Evolutionary conservation across 2,797 vertebrate species (phyloP).

Genomic region (Micromesistius poutassou): DNA sequence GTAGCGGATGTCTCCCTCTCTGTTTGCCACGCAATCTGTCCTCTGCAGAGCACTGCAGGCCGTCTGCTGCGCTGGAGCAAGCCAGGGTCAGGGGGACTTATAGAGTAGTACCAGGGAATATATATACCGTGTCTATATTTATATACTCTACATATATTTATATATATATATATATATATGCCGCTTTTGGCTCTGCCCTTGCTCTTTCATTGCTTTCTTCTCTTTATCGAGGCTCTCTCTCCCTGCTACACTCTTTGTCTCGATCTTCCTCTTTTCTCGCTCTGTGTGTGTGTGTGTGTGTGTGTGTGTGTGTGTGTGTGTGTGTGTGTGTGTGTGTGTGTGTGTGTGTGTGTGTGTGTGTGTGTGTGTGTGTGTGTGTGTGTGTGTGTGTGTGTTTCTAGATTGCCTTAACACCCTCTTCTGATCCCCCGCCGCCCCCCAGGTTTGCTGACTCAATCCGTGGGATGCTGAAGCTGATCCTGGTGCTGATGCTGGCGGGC

Average conservation of each 20-base stretch:
- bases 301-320: slow-evolving; percentile 20
- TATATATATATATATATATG: neutral
- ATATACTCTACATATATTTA: too few relatives aligned
- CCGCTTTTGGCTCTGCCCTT: too few relatives aligned
- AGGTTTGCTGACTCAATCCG: slow-evolving; percentile 98
- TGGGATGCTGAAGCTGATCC: slow-evolving; percentile 94
- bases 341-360: too few relatives aligned
- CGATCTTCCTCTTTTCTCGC: neutral
- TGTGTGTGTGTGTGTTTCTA: too few relatives aligned
- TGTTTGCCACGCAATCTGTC: neutral
- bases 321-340: too few relatives aligned
- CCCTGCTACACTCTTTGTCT: neutral
- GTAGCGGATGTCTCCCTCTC: neutral
- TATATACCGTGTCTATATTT: neutral
- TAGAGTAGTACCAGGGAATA: neutral
- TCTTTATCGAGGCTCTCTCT: neutral
- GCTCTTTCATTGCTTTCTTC: too few relatives aligned
- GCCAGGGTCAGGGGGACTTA: neutral
- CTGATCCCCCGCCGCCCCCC: neutral
- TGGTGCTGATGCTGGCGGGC: slow-evolving; percentile 92
- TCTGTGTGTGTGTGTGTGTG: slow-evolving; percentile 3
- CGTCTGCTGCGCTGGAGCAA: neutral
- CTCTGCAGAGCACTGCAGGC: neutral
- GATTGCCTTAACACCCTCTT: neutral
- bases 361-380: too few relatives aligned